Evolutionary conservation across 2,113 vertebrate genomes (phyloP), one percentile per base, ranked within the genome.

Genomic region (Microtus montanus): DNA sequence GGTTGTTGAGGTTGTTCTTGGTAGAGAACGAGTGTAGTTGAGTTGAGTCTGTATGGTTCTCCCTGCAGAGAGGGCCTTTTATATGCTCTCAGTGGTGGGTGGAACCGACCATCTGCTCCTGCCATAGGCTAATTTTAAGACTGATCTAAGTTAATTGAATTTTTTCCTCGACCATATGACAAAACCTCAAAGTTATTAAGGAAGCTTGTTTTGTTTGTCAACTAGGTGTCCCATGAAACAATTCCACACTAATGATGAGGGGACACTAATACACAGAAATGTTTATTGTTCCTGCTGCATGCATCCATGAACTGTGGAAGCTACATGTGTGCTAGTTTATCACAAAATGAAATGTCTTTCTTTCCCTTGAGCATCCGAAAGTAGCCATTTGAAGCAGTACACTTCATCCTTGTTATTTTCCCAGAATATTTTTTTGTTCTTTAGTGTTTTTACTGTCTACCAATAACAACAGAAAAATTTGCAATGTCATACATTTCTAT

Each of bases 101-200:
- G 85, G 26, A 44, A 20, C 7, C 9, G 12, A 74, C 7, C n/a
- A 66, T 1, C 8, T 19, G 17, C 1, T 82, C 70, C 68, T 54
- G 4, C 35, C 61, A 47, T 35, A 96, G 77, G 52, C 41, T 73
- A 58, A 73, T 38, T 88, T 95, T 52, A 20, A 93, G 92, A 89
- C 28, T 85, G 3, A 90, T 20, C 3, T 74, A 71, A 58, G 80
- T 22, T 90, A 80, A 77, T 90, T 85, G 19, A 2, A 68, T 75
- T 58, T 58, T n/a, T 75, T 85, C 64, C 10, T 94, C 24, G n/a
- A n/a, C 38, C 33, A 6, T 30, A 8, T 89, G 30, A 77, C n/a
- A 85, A 63, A 89, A 2, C 24, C 35, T 89, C 41, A 20, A 28
- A 82, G 44, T 28, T 84, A 49, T 84, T 89, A 54, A 28, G 11